Evolutionary conservation across 2,113 vertebrate species (phyloP), one percentile per base, ranked within the genome.

Genomic region (Sceloporus tristichus): DNA sequence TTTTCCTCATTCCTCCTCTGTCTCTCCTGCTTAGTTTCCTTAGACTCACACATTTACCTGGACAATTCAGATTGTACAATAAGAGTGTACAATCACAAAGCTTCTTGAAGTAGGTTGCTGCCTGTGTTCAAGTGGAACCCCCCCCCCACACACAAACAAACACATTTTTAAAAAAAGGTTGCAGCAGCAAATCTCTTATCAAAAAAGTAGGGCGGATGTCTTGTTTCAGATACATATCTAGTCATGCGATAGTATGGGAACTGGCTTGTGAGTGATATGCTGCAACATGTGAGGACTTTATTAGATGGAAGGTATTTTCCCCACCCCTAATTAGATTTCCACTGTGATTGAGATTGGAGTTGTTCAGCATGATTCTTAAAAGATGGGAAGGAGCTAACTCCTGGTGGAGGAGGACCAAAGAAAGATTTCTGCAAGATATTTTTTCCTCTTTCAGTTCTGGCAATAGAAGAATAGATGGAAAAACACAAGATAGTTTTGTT

Each of bases 181-280:
- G 73, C 14, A 29, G 59, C 66, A 65, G 81, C 54, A 13, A 85
- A 80, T 85, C 18, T 92, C 83, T 94, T 93, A 93, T 76, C 83
- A 91, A 89, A 93, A n/a, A 66, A 77, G 77, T 23, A 75, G 83
- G 8, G 85, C 68, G 66, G 87, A 59, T 91, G 40, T 89, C 79
- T 89, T 91, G 56, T 79, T 92, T 87, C 86, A 91, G 90, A 91
- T 91, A 88, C 59, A 65, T 78, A 84, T 89, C 91, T 92, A 78
- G 48, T 92, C n/a, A 85, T 40, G 83, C 0, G 0, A 10, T 84
- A 56, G 48, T 85, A 89, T 90, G 42, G 73, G 84, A 93, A 90
- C 27, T 82, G 42, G 25, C 70, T 90, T 88, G 82, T 73, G 68
- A 88, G 83, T 89, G 89, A 90, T 78, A 4, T 48, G 74, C 79